phyloP scores from a whole-genome alignment of 2,113 vertebrate species.

The Notarius quadriscutis region DNA sequence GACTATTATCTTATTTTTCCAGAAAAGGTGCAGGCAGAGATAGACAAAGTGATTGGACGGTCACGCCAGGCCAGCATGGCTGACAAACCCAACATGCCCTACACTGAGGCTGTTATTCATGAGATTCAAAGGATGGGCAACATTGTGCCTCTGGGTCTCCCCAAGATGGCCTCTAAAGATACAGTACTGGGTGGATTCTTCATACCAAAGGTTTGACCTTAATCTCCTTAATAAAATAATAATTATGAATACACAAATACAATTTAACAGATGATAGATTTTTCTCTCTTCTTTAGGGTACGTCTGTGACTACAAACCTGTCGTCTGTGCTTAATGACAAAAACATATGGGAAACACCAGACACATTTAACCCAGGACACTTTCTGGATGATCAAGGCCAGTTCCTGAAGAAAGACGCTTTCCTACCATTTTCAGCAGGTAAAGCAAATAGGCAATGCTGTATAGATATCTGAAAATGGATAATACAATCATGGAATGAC shows the following conservation, averaged over 20 bases:
- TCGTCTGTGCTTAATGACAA: slow-evolving; percentile 75
- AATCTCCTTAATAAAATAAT: background rate
- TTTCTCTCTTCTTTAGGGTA: slow-evolving; percentile 61
- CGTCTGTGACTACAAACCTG: slow-evolving; percentile 70
- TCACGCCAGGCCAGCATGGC: slow-evolving; percentile 52
- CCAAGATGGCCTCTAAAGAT: slow-evolving; percentile 54
- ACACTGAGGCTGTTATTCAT: slow-evolving; percentile 73
- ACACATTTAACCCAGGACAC: slow-evolving; percentile 77
- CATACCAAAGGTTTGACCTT: slow-evolving; percentile 68
- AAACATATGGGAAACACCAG: slow-evolving; percentile 70
- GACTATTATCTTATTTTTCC: background rate
- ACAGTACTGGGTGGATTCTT: slow-evolving; percentile 59
- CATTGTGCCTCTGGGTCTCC: slow-evolving; percentile 61
- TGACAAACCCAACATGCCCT: slow-evolving; percentile 67
- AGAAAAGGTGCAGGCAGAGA: slow-evolving; percentile 62
- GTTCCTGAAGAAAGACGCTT: slow-evolving; percentile 73
- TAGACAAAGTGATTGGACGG: slow-evolving; percentile 57
- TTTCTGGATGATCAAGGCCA: slow-evolving; percentile 75
- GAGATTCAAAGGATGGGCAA: slow-evolving; percentile 74
- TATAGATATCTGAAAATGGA: background rate
- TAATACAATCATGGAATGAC: background rate
- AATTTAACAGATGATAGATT: too few species aligned
- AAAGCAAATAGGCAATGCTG: background rate
- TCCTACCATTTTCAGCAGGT: slow-evolving; percentile 79
- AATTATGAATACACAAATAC: background rate